phyloP scores from a whole-genome alignment of 2,888 invertebrate genomes.

The Laothoe populi region DNA sequence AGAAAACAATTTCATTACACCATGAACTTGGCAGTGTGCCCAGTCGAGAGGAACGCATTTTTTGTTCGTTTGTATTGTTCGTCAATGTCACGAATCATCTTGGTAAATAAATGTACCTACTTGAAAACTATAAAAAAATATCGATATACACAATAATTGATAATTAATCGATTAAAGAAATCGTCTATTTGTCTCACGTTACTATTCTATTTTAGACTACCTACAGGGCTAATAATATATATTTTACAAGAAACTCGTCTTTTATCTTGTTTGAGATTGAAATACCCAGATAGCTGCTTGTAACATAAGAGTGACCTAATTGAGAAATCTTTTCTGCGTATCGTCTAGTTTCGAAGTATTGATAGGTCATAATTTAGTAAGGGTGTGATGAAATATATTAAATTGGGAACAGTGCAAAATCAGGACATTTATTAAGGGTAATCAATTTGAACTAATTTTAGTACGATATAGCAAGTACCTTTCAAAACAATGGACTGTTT shows the following conservation, averaged over 20 bases:
- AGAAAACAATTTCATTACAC: conserved; percentile 22
- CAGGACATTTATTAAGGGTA: too few species aligned
- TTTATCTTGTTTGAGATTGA: conserved; percentile 22
- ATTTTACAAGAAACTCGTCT: background rate
- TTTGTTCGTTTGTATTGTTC: conserved; percentile 38
- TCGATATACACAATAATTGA: background rate
- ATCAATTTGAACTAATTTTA: too few species aligned
- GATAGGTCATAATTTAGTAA: background rate
- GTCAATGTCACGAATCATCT: conserved; percentile 48
- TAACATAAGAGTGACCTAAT: conserved; percentile 3
- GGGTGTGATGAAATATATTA: background rate
- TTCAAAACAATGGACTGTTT: too few species aligned
- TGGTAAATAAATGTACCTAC: conserved; percentile 24
- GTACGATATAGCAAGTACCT: too few species aligned
- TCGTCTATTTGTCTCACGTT: too few species aligned
- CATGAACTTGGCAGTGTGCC: conserved; percentile 46
- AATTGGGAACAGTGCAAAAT: background rate
- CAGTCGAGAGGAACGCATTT: conserved; percentile 42
- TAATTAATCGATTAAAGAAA: too few species aligned
- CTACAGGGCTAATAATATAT: conserved; percentile 11
- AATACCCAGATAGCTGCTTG: background rate
- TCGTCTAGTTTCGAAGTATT: background rate
- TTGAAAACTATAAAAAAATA: background rate
- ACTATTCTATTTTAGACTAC: too few species aligned
- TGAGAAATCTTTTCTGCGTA: background rate